A percentile compares a stretch with the other conserved stretches of the same genome.
Evolutionary conservation across 64 coral and sea anemone genomes (phyloP).

Genomic region (Pachyseris speciosa): DNA sequence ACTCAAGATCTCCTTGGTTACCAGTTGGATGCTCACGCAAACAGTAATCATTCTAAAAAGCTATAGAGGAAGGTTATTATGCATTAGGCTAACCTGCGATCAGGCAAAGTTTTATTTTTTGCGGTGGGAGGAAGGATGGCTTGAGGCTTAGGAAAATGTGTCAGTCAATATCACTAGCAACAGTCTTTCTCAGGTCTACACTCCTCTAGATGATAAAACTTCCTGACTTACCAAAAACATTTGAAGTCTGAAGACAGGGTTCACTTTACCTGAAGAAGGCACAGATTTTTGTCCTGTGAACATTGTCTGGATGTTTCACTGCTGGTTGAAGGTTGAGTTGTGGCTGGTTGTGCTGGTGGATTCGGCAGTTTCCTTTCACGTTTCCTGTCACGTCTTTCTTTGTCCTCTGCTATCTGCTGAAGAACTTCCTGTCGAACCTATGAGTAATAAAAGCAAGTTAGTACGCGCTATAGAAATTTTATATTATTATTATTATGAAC

Average conservation of each 20-base stretch:
- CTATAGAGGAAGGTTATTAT: no score
- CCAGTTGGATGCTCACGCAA: no score
- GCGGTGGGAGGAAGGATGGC: no score
- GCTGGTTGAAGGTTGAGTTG: not conserved
- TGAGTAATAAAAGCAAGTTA: not conserved
- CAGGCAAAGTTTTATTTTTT: no score
- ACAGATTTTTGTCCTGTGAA: not conserved
- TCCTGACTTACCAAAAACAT: not conserved
- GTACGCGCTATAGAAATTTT: no score
- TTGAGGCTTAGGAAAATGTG: no score
- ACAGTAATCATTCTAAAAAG: no score
- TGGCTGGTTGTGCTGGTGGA: not conserved
- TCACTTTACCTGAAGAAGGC: conserved; percentile 1
- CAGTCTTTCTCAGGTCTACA: no score
- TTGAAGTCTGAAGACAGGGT: not conserved
- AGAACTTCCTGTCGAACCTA: conserved; percentile 32
- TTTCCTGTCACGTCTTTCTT: not conserved
- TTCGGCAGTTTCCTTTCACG: not conserved
- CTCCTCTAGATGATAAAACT: not conserved
- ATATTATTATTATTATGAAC: no score
- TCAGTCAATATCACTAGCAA: no score
- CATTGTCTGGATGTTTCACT: not conserved
- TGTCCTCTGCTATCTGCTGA: conserved; percentile 66
- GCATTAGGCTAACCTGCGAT: no score
- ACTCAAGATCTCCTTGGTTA: no score